A percentile compares a stretch with the other conserved stretches of the same genome.
Conservation (phyloP, 2,888 invertebrate species). For the Podotricha telesiphe region DNA sequence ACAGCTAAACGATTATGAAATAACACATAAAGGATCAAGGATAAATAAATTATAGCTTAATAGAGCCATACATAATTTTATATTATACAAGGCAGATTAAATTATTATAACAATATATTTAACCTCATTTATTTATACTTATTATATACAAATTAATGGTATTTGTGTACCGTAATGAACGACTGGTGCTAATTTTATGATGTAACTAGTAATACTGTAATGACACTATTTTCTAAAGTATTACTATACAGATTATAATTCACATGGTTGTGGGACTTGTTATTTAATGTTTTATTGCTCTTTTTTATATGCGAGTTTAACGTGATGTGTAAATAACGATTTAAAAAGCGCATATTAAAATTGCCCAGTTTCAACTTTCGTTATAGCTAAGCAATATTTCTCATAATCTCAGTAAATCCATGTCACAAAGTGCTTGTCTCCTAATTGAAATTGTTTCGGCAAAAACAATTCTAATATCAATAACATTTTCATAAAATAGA, state of each 20-base stretch:
- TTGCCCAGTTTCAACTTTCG: no score
- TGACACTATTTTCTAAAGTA: not conserved
- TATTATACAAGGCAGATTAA: constrained; percentile 16
- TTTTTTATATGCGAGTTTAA: not conserved
- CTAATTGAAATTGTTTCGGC: not conserved
- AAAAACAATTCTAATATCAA: constrained; percentile 6
- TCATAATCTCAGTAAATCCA: not conserved
- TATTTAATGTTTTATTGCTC: not conserved
- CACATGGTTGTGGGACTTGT: not conserved
- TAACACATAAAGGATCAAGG: constrained; percentile 7
- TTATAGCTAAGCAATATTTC: no score
- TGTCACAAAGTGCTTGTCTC: not conserved
- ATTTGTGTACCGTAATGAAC: not conserved
- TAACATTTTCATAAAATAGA: not conserved
- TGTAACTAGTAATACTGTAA: not conserved
- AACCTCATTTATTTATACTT: not conserved
- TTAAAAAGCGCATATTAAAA: no score
- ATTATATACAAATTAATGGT: constrained; percentile 15
- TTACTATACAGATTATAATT: not conserved
- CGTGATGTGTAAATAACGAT: not conserved
- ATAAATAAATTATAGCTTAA: not conserved
- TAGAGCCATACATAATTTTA: constrained; percentile 1
- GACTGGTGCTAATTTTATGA: not conserved
- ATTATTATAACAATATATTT: constrained; percentile 17
- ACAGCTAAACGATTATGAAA: not conserved